Conservation (phyloP, 2,797 vertebrate genomes). For the Linurgus olivaceus region DNA sequence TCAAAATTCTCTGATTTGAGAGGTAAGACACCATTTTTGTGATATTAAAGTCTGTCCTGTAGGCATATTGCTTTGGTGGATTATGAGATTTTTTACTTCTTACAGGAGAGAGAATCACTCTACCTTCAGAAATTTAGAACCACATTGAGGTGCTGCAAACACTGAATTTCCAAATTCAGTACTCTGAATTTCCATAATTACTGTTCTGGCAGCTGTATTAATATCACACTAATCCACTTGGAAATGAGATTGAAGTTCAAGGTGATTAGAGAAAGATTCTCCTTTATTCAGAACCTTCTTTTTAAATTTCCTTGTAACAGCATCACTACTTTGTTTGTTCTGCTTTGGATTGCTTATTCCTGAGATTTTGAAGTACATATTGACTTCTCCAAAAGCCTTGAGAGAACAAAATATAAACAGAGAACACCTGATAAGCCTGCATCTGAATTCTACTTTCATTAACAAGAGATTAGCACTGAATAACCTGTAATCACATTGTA, state of each 20-base stretch:
- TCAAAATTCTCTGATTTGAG: not conserved
- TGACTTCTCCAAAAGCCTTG: not conserved
- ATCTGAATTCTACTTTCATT: not conserved
- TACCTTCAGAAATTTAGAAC: not conserved
- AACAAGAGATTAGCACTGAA: not conserved
- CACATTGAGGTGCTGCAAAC: not conserved
- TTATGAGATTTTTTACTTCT: not conserved
- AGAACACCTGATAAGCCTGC: not conserved
- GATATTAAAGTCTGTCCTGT: not conserved
- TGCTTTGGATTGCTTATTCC: not conserved
- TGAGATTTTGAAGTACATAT: not conserved
- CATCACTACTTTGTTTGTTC: not conserved
- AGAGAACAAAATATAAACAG: not conserved
- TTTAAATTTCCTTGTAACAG: not conserved
- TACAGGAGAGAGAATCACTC: not conserved
- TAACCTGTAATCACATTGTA: not conserved
- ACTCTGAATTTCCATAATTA: not conserved
- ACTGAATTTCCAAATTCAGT: not conserved
- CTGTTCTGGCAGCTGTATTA: not conserved
- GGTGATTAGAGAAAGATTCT: not conserved
- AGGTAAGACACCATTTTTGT: not conserved
- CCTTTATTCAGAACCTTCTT: not conserved
- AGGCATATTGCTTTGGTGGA: not conserved
- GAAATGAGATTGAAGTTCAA: not conserved
- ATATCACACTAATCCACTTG: not conserved